Percentiles rank a stretch among this genome's conserved stretches.
phyloP scores from a whole-genome alignment of 2,888 invertebrate species.

The Drosophila pullipes region DNA sequence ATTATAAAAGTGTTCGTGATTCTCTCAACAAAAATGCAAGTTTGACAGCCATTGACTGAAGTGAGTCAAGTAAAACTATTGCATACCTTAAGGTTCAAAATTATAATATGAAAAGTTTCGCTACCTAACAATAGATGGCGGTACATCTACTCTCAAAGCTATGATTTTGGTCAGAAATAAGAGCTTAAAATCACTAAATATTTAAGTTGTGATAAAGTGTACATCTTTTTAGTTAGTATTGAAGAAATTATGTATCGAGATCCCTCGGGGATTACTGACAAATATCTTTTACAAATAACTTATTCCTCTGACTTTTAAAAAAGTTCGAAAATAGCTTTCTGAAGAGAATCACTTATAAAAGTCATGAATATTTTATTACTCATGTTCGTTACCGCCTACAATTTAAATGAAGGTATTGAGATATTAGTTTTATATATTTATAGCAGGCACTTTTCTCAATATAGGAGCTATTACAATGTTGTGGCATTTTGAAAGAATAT shows the following conservation, averaged over 20 bases:
- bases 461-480: background rate
- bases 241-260: background rate
- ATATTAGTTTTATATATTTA: background rate
- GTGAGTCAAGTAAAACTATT: background rate
- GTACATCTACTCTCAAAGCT: background rate
- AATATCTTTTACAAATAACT: background rate
- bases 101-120: background rate
- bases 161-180: background rate
- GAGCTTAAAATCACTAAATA: background rate
- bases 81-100: conserved; percentile 26
- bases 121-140: conserved; percentile 22
- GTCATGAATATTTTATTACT: background rate
- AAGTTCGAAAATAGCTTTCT: background rate
- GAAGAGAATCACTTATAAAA: background rate
- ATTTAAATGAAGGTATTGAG: background rate
- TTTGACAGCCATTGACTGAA: conserved; percentile 5
- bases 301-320: background rate
- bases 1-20: background rate
- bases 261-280: background rate
- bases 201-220: background rate
- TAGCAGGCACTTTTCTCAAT: background rate
- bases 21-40: background rate
- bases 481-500: background rate
- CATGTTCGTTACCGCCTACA: background rate
- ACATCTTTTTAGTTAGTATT: background rate